Evolutionary conservation across 1,140 invertebrate genomes (phyloP).

Genomic region (Phymastichus coffea): DNA sequence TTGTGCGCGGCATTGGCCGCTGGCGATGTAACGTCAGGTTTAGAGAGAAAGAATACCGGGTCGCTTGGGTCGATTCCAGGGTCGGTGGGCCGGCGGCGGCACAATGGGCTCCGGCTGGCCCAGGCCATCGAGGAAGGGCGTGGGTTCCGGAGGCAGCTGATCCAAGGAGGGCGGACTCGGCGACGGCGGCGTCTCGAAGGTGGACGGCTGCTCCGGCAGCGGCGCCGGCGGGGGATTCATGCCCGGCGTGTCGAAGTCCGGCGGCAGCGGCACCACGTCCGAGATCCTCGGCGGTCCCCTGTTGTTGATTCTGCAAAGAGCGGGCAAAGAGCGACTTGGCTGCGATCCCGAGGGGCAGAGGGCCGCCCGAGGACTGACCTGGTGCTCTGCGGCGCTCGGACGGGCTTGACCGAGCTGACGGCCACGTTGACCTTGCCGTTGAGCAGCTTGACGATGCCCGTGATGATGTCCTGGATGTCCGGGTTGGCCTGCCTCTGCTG

Average conservation of each 20-base stretch:
- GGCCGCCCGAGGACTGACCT: no score
- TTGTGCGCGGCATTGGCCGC: no score
- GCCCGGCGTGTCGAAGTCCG: slow-evolving; percentile 68
- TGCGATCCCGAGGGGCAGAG: no score
- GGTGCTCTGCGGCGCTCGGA: slow-evolving; percentile 54
- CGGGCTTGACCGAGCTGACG: slow-evolving; percentile 63
- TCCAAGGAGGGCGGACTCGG: slow-evolving; percentile 64
- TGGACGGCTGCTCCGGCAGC: slow-evolving; percentile 44
- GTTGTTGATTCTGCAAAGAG: slow-evolving; percentile 86
- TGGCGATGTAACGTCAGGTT: no score
- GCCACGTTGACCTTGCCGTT: slow-evolving; percentile 86
- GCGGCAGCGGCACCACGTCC: slow-evolving; percentile 66
- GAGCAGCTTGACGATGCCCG: slow-evolving; percentile 83
- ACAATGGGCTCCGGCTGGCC: slow-evolving; percentile 75
- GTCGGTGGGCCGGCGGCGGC: slow-evolving; percentile 55
- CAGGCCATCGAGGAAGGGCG: slow-evolving; percentile 66
- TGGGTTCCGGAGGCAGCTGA: slow-evolving; percentile 57
- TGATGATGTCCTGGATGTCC: slow-evolving; percentile 88
- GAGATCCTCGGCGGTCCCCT: slow-evolving; percentile 80
- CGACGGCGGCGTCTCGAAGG: slow-evolving; percentile 55
- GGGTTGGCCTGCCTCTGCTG: slow-evolving; percentile 64
- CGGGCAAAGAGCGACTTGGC: no score
- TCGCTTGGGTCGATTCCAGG: slow-evolving; percentile 57
- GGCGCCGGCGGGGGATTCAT: slow-evolving; percentile 56
- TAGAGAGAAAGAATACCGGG: slow-evolving; percentile 26